phyloP scores from a whole-genome alignment of 2,797 vertebrate genomes.

The Enteromius unitaeniatus region DNA sequence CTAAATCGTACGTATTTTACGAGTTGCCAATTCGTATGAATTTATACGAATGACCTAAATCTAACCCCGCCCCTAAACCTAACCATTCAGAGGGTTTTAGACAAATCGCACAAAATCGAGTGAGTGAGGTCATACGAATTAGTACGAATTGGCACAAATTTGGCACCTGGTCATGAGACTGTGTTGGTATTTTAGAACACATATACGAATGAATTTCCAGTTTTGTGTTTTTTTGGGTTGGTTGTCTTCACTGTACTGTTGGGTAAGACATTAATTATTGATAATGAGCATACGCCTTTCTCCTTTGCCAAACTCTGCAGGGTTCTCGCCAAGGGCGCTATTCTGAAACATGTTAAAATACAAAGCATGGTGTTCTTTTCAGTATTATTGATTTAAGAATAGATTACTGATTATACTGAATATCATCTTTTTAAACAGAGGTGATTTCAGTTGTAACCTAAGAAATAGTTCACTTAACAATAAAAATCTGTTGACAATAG shows the following conservation, averaged over 20 bases:
- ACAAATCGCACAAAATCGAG: no score
- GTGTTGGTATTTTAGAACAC: background rate
- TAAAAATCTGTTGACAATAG: background rate
- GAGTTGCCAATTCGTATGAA: no score
- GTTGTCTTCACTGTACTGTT: background rate
- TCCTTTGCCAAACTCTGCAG: constrained; percentile 18
- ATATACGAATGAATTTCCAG: background rate
- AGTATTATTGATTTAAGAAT: background rate
- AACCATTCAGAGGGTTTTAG: no score
- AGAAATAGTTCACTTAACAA: background rate
- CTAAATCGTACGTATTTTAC: no score
- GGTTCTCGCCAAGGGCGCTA: constrained; percentile 12
- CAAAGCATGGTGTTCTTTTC: background rate
- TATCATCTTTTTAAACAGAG: background rate
- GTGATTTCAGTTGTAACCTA: background rate
- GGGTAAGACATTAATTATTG: constrained; percentile 24
- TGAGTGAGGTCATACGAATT: no score
- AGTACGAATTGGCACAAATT: no score
- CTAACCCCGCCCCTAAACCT: no score
- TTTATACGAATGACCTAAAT: no score
- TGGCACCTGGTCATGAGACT: no score
- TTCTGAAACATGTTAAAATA: constrained; percentile 1
- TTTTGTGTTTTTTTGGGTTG: background rate
- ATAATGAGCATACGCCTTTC: constrained; percentile 32
- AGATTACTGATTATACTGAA: background rate